Percentiles rank a stretch among this genome's conserved stretches.
Evolutionary conservation across 2,797 vertebrate species (phyloP).

Genomic region (Fringilla coelebs): DNA sequence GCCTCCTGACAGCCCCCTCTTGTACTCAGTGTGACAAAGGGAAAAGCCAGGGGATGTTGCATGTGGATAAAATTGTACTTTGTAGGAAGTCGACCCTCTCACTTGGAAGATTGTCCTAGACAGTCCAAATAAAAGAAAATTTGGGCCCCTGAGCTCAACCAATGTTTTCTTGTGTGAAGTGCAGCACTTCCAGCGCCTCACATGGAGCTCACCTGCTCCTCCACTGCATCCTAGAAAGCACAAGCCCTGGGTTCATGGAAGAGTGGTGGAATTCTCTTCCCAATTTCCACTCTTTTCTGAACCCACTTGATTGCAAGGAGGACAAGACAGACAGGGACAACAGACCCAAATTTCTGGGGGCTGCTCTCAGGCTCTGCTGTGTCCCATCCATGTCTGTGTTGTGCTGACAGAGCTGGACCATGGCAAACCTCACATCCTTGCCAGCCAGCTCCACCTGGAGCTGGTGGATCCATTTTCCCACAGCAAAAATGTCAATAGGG

Average conservation of each 20-base stretch:
- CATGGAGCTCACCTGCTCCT: not conserved
- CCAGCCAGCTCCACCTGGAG: not conserved
- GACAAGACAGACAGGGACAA: no score
- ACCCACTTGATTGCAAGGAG: not conserved
- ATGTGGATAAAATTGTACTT: not conserved
- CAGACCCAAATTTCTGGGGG: accelerated
- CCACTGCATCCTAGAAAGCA: not conserved
- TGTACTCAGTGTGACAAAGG: not conserved
- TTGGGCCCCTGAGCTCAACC: not conserved
- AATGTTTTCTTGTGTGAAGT: not conserved
- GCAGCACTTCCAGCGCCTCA: not conserved
- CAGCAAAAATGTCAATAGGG: not conserved
- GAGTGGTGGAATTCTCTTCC: not conserved
- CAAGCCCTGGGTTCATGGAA: not conserved
- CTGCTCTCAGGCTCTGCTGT: not conserved
- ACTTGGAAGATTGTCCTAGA: not conserved
- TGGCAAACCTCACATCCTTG: not conserved
- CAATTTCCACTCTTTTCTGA: not conserved
- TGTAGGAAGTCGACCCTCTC: not conserved
- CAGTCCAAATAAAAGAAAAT: not conserved
- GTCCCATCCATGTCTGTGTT: accelerated
- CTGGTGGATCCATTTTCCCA: not conserved
- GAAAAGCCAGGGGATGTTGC: not conserved
- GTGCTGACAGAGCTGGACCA: not conserved
- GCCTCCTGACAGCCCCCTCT: not conserved